phyloP scores from a whole-genome alignment of 2,113 vertebrate genomes.

The Scopus umbretta region DNA sequence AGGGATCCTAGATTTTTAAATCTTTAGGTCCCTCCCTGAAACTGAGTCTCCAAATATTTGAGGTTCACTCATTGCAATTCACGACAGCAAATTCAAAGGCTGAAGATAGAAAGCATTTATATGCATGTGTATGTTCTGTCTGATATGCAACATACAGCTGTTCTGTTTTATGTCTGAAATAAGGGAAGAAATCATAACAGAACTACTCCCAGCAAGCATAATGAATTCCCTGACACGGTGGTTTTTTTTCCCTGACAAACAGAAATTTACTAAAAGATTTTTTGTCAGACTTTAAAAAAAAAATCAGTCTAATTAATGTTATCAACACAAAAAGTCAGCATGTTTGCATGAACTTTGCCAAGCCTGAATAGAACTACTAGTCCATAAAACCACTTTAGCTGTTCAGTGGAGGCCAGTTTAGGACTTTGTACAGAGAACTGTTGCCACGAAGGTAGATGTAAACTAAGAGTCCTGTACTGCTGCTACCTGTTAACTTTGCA shows the following conservation, averaged over 20 bases:
- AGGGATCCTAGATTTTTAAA: background rate
- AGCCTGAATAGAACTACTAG: background rate
- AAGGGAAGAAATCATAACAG: slow-evolving; percentile 13
- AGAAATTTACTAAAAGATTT: background rate
- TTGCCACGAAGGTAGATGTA: background rate
- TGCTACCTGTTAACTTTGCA: background rate
- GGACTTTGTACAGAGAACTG: background rate
- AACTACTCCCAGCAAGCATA: slow-evolving; percentile 4
- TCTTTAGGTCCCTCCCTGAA: background rate
- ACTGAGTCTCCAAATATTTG: background rate
- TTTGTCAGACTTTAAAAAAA: background rate
- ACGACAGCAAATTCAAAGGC: slow-evolving; percentile 21
- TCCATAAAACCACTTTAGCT: background rate
- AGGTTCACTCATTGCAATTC: background rate
- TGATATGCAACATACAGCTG: background rate
- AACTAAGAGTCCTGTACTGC: background rate
- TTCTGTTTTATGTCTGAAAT: slow-evolving; percentile 56
- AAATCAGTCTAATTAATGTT: slow-evolving; percentile 1
- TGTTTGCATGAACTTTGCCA: background rate
- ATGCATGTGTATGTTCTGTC: slow-evolving; percentile 5
- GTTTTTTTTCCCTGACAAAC: background rate
- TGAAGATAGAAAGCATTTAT: slow-evolving; percentile 34
- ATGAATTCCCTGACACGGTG: slow-evolving; percentile 16
- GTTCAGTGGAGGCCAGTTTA: background rate
- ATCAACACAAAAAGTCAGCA: background rate